Conservation (phyloP, 2,797 vertebrate species). For the Babyrousa celebensis region DNA sequence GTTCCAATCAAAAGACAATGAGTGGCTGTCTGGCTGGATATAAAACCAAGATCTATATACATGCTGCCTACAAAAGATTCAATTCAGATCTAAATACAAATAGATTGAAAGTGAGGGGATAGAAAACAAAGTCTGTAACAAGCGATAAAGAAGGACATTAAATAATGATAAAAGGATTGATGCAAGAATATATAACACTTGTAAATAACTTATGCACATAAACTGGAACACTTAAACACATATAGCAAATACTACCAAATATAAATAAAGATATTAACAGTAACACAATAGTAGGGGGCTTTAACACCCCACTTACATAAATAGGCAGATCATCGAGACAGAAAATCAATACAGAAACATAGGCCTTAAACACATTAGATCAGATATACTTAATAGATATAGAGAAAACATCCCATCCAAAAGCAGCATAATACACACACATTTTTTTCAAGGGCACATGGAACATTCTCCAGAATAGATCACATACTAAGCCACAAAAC, state of each 20-base stretch:
- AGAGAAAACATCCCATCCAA: not conserved
- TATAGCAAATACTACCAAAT: not conserved
- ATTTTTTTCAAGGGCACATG: not conserved
- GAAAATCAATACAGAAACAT: not conserved
- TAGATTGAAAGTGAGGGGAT: not conserved
- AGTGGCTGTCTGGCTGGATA: not conserved
- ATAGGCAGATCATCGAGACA: not conserved
- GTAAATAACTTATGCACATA: not conserved
- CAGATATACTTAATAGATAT: not conserved
- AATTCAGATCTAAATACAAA: not conserved
- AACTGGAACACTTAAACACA: not conserved
- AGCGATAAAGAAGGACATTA: not conserved
- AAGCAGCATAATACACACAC: not conserved
- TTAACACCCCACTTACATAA: not conserved
- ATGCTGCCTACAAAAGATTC: not conserved
- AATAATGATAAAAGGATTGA: not conserved
- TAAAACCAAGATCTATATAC: not conserved
- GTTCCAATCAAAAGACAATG: not conserved
- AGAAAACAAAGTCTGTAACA: not conserved
- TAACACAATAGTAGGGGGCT: not conserved
- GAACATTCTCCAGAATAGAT: not conserved
- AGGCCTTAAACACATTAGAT: not conserved
- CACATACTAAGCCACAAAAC: not conserved
- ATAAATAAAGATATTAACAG: not conserved
- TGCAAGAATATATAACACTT: not conserved